Conservation (phyloP, 2,888 invertebrate genomes). For the Arctia plantaginis region DNA sequence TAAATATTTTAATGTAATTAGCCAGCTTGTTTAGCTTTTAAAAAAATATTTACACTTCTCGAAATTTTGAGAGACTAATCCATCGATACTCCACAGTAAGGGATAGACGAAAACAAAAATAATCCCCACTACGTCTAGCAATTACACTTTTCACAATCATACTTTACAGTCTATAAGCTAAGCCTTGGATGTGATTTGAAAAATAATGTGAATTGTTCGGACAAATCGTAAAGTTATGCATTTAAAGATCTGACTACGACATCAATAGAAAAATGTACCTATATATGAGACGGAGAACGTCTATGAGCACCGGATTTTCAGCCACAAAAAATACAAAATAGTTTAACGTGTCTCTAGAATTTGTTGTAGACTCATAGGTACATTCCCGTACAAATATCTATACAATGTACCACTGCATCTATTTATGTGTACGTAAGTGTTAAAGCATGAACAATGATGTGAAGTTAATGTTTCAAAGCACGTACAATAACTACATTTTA, state of each 20-base stretch:
- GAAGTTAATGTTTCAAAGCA: constrained; percentile 16
- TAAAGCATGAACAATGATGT: constrained; percentile 8
- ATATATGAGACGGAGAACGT: too few species aligned
- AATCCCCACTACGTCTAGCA: background rate
- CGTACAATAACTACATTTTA: constrained; percentile 18
- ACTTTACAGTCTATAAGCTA: too few species aligned
- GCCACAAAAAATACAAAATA: too few species aligned
- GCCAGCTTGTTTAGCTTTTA: background rate
- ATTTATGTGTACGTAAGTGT: background rate
- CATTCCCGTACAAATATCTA: background rate
- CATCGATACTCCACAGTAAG: background rate
- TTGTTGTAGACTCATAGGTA: background rate
- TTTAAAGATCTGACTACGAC: too few species aligned
- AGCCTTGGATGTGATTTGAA: background rate
- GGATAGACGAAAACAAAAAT: background rate
- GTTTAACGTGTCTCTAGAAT: background rate
- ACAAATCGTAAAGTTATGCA: background rate
- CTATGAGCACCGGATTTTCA: too few species aligned
- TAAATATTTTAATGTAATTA: too few species aligned
- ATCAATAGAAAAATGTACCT: too few species aligned
- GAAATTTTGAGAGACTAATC: background rate
- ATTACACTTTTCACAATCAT: background rate
- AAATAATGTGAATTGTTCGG: background rate
- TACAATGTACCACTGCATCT: background rate
- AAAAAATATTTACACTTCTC: too few species aligned